Conservation (phyloP, 2,888 invertebrate species). For the Heliconius erato region DNA sequence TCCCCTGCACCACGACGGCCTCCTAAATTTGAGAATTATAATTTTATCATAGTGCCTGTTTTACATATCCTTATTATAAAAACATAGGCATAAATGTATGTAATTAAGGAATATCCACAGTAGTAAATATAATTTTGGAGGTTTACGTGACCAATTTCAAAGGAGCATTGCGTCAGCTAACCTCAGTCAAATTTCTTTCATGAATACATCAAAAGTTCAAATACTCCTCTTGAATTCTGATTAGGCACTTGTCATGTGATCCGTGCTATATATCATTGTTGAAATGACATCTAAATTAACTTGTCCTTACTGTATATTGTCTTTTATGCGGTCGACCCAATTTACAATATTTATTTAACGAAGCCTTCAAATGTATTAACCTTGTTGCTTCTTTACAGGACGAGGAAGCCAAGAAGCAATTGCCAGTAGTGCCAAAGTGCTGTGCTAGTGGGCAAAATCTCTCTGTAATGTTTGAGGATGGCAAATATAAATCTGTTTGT, state of each 20-base stretch:
- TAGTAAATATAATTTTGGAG: slow-evolving; percentile 43
- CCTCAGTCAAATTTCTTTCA: slow-evolving; percentile 68
- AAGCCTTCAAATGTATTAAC: slow-evolving; percentile 29
- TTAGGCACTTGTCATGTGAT: slow-evolving; percentile 66
- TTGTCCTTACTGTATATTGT: slow-evolving; percentile 72
- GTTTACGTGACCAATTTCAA: slow-evolving; percentile 69
- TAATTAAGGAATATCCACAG: neutral
- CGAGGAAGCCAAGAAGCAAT: slow-evolving; percentile 72
- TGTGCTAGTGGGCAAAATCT: slow-evolving; percentile 83
- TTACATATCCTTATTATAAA: neutral
- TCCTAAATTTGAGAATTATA: neutral
- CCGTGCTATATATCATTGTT: slow-evolving; percentile 74
- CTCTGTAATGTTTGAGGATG: slow-evolving; percentile 66
- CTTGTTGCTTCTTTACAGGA: slow-evolving; percentile 59
- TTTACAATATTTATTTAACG: slow-evolving; percentile 39
- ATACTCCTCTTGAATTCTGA: slow-evolving; percentile 77
- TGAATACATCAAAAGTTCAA: slow-evolving; percentile 76
- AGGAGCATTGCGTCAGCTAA: slow-evolving; percentile 61
- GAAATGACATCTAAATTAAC: slow-evolving; percentile 75
- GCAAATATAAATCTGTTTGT: slow-evolving; percentile 68
- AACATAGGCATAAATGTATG: neutral
- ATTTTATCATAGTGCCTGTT: too few relatives aligned
- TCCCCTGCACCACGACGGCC: neutral
- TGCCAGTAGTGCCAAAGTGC: slow-evolving; percentile 83
- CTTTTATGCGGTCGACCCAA: slow-evolving; percentile 57